Evolutionary conservation across 2,888 invertebrate genomes (phyloP).

Genomic region (Campoletis raptor): DNA sequence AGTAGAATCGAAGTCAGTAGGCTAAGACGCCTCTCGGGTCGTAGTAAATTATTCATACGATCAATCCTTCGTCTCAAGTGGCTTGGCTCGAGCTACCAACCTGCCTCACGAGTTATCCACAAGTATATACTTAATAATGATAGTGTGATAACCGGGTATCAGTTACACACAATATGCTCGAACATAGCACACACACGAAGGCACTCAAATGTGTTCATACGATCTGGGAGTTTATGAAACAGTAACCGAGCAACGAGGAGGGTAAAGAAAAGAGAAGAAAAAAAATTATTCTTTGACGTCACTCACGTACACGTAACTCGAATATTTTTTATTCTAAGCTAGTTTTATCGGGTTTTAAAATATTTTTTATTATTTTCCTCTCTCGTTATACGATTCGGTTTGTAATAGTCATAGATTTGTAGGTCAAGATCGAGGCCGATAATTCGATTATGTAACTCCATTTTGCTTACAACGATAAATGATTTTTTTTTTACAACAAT

Average conservation of each 20-base stretch:
- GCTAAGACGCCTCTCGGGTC: constrained; percentile 59
- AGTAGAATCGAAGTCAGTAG: constrained; percentile 60
- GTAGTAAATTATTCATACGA: constrained; percentile 69
- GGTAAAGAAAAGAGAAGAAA: background rate
- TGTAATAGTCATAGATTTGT: background rate
- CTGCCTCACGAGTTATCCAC: constrained; percentile 21
- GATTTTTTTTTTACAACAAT: background rate
- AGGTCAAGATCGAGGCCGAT: constrained; percentile 33
- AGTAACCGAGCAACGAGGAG: background rate
- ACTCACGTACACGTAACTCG: constrained; percentile 31
- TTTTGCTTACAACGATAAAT: background rate
- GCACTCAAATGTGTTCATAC: background rate
- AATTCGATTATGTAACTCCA: background rate
- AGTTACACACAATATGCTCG: constrained; percentile 37
- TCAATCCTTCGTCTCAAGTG: constrained; percentile 61
- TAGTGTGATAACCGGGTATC: constrained; percentile 63
- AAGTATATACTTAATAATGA: constrained; percentile 55
- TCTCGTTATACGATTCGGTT: constrained; percentile 2
- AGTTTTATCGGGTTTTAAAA: background rate
- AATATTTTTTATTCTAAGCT: background rate
- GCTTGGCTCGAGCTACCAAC: constrained; percentile 34
- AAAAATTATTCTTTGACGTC: background rate
- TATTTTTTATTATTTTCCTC: constrained; percentile 7
- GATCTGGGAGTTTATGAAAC: constrained; percentile 1
- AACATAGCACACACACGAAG: background rate